Base-by-base conservation (phyloP, 1,140 invertebrate genomes). In the Cotesia chilonis region DNA sequence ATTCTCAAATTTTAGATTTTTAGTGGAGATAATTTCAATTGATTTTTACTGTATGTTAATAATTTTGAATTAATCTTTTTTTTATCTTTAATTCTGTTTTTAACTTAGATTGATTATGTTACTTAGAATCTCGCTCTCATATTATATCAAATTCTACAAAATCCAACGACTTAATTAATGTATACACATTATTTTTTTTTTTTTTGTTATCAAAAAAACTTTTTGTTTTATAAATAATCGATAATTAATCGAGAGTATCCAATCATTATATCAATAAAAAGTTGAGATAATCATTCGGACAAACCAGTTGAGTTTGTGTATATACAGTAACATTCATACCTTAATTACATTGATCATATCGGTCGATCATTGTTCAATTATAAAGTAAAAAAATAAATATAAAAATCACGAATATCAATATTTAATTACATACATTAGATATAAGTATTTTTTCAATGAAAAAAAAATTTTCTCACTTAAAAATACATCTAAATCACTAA, bases 191-290 rank as follows among this genome's bases (percentile, higher is more conserved):
- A 12, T 10, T 41, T 41, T 7, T 7, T 17, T 28, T 9, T 38
- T 28, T 37, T 7, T 64, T 12, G 41, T 47, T 64, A 64, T 68
- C 65, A 28, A 68, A 54, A 28, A 20, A 55, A 52, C 3, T 14
- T 17, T 14, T 10, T 57, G 28, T 72, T 66, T 51, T 55, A 10
- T 20, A 59, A 51, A 52, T 71, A 71, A 71, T 71, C 70, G 70
- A 71, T 71, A 61, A 71, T 71, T 71, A 71, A 66, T 66, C 36
- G 51, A 55, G 61, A 71, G 41, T 71, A 54, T 52, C 28, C 63
- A 72, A 51, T 51, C 28, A 35, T 72, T 59, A 72, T 72, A 59
- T 55, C 35, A 57, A 59, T 67, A 67, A 14, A 51, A 59, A 67
- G 54, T 17, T 6, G 5, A 59, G 57, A 38, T 7, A 72, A 36